Conservation (phyloP, 2,797 vertebrate genomes). For the Aselliscus stoliczkanus region DNA sequence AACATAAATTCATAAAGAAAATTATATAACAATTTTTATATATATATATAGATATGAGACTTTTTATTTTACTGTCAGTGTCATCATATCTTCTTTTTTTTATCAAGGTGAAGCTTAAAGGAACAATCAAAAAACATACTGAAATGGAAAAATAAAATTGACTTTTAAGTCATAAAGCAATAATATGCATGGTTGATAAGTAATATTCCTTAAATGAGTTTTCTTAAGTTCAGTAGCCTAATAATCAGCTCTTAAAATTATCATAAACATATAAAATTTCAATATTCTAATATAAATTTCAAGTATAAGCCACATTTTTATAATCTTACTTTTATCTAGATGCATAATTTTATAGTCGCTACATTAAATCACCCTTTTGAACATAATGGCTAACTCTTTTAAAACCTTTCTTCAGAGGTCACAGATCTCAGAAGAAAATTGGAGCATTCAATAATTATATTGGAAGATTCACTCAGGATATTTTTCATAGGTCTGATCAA, state of each 20-base stretch:
- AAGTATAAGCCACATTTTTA: neutral
- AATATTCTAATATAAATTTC: neutral
- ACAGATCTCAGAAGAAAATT: neutral
- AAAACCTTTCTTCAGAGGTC: neutral
- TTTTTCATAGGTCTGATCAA: neutral
- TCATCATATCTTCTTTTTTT: neutral
- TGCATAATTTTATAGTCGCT: neutral
- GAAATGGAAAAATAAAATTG: conserved; percentile 34
- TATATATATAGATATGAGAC: neutral
- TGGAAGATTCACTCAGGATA: neutral
- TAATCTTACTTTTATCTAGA: neutral
- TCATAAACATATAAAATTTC: conserved; percentile 39
- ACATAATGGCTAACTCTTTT: neutral
- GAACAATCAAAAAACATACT: neutral
- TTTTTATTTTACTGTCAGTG: neutral
- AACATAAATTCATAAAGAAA: neutral
- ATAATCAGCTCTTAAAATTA: conserved; percentile 28
- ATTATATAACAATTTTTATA: neutral
- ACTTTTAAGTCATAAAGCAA: conserved; percentile 50
- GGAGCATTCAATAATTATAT: neutral
- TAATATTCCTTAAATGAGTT: conserved; percentile 55
- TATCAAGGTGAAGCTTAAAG: neutral
- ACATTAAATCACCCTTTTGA: neutral
- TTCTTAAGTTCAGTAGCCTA: conserved; percentile 55
- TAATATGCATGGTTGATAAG: conserved; percentile 24